Conservation (phyloP, 1,140 invertebrate species). For the Drosophila kikkawai region DNA sequence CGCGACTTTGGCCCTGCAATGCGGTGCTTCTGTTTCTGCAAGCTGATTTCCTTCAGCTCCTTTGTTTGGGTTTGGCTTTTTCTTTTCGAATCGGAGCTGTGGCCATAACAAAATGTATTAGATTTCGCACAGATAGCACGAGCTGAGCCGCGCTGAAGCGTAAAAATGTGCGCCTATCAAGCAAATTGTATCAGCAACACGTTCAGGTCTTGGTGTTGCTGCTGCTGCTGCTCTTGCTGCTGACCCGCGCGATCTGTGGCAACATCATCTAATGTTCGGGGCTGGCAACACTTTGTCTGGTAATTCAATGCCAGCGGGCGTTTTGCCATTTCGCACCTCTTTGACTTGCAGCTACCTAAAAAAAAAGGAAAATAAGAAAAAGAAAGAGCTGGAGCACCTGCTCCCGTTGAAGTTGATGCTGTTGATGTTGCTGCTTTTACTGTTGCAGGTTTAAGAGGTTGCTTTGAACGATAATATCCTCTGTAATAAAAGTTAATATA, state of each 20-base stretch:
- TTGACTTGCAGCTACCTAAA: conserved; percentile 73
- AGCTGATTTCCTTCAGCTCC: conserved; percentile 51
- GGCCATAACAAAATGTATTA: conserved; percentile 79
- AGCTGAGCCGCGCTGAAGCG: conserved; percentile 66
- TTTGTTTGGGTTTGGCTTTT: conserved; percentile 19
- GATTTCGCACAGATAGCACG: conserved; percentile 76
- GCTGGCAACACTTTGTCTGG: conserved; percentile 80
- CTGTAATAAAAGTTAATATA: neutral
- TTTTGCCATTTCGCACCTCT: conserved; percentile 81
- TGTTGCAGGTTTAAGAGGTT: conserved; percentile 25
- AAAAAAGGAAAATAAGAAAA: conserved; percentile 30
- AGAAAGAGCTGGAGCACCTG: conserved; percentile 48
- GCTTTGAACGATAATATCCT: neutral
- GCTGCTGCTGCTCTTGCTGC: conserved; percentile 26
- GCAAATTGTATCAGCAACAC: conserved; percentile 82
- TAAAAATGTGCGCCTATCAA: conserved; percentile 81
- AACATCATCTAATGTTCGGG: conserved; percentile 78
- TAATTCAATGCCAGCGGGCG: conserved; percentile 81
- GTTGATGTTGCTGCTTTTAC: conserved; percentile 39
- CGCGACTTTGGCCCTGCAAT: conserved; percentile 70
- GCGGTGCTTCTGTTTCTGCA: conserved; percentile 73
- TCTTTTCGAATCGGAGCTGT: conserved; percentile 37
- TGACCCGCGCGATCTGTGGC: conserved; percentile 64
- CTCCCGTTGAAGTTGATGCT: conserved; percentile 31
- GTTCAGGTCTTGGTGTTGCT: conserved; percentile 48